These are phyloP conservation scores for Forbesichthys agassizii DNA, from an alignment of 2,113 vertebrate genomes.

Conservation along the genomic window DNA sequence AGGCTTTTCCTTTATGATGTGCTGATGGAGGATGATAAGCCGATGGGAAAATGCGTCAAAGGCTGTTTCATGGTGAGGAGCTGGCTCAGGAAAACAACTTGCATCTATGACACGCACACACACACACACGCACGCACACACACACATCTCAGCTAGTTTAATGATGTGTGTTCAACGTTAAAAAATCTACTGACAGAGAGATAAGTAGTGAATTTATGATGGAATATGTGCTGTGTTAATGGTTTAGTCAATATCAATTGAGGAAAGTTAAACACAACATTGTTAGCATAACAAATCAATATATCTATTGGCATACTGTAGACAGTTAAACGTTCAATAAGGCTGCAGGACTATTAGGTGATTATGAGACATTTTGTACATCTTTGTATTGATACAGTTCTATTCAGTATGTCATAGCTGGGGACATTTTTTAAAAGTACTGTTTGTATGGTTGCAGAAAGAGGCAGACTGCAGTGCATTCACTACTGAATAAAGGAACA, in stretches of 20 bases:
- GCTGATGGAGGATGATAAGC: conserved; percentile 10
- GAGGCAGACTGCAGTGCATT: too few relatives aligned
- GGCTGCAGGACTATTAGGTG: too few relatives aligned
- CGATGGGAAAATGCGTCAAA: conserved; percentile 34
- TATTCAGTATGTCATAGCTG: too few relatives aligned
- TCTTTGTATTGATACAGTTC: too few relatives aligned
- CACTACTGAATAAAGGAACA: too few relatives aligned
- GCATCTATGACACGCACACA: not conserved
- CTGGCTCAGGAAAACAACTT: conserved; percentile 4
- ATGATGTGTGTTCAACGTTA: conserved; percentile 55
- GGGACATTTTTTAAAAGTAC: too few relatives aligned
- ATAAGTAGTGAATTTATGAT: conserved; percentile 38
- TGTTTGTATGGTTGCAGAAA: too few relatives aligned
- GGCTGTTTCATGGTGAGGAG: conserved; percentile 39
- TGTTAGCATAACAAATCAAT: conserved; percentile 36
- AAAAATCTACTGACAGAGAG: conserved; percentile 55
- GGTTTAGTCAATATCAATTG: conserved; percentile 54
- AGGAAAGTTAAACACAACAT: conserved; percentile 50
- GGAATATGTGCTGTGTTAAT: conserved; percentile 27
- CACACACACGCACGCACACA: not conserved
- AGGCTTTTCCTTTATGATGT: conserved; percentile 19
- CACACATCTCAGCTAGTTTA: conserved; percentile 23
- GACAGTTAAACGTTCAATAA: too few relatives aligned
- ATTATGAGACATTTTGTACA: too few relatives aligned
- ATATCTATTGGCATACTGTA: not conserved